Percentiles rank a stretch among this genome's conserved stretches.
These are phyloP conservation scores for Plecotus auritus DNA, from an alignment of 2,113 vertebrate species.

Conservation along the genomic window DNA sequence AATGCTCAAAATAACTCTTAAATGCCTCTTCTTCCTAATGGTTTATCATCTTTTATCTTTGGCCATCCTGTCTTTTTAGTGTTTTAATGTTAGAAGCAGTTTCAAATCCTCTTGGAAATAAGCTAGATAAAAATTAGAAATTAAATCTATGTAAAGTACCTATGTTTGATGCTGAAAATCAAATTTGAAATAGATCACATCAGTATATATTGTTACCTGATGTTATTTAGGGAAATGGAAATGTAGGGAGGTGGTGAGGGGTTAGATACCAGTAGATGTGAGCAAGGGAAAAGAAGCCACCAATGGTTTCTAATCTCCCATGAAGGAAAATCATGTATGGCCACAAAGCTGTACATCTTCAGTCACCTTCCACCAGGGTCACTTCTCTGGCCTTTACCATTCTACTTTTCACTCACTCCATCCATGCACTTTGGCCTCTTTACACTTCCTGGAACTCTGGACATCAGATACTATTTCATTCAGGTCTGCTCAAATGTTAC, in stretches of 20 bases:
- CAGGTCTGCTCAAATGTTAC: not conserved
- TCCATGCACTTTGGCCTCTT: not conserved
- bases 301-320: not conserved
- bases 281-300: not conserved
- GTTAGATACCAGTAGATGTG: not conserved
- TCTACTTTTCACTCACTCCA: not conserved
- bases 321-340: not conserved
- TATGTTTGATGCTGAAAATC: conserved; percentile 31
- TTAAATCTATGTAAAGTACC: conserved; percentile 10
- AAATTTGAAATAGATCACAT: not conserved
- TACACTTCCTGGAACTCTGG: not conserved
- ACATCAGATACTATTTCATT: not conserved
- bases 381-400: not conserved
- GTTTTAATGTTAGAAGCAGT: conserved; percentile 42
- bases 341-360: not conserved
- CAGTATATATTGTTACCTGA: not conserved
- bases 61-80: not conserved
- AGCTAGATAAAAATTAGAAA: conserved; percentile 13
- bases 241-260: not conserved
- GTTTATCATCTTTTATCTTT: conserved; percentile 24
- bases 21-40: conserved; percentile 31
- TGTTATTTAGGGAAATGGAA: not conserved
- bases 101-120: conserved; percentile 48
- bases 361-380: not conserved
- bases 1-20: conserved; percentile 38